Conservation (phyloP, 2,888 invertebrate genomes). For the Smittia aterrima region DNA sequence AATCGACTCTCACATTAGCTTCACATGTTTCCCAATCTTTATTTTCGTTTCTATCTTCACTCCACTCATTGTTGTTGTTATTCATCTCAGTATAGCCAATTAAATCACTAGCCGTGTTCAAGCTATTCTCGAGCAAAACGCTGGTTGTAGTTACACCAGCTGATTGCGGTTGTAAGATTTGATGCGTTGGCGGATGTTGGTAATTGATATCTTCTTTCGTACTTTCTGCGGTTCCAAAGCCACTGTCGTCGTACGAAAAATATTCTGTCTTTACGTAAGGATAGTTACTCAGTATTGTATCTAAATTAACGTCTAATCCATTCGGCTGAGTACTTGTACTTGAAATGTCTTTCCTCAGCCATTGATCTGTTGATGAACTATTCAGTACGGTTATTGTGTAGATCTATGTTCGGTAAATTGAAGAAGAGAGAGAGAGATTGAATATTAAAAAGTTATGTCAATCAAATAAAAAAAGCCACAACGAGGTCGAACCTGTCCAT, state of each 20-base stretch:
- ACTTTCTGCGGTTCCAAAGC: slow-evolving; percentile 62
- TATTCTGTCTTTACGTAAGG: slow-evolving; percentile 70
- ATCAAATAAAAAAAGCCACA: neutral
- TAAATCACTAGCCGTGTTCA: slow-evolving; percentile 36
- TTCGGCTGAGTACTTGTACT: slow-evolving; percentile 48
- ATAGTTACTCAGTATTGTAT: slow-evolving; percentile 70
- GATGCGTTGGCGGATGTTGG: slow-evolving; percentile 44
- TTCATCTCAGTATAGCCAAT: slow-evolving; percentile 52
- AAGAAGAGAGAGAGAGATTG: neutral
- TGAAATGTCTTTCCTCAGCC: slow-evolving; percentile 63
- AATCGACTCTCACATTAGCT: slow-evolving; percentile 28
- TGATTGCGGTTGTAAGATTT: slow-evolving; percentile 46
- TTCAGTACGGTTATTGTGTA: slow-evolving; percentile 85
- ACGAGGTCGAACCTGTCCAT: slow-evolving; percentile 56
- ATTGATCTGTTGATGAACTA: slow-evolving; percentile 64
- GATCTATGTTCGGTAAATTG: slow-evolving; percentile 57
- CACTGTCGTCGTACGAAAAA: slow-evolving; percentile 75
- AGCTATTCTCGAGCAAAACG: slow-evolving; percentile 33
- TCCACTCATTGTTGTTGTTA: slow-evolving; percentile 79
- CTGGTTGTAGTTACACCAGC: slow-evolving; percentile 46
- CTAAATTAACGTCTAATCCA: slow-evolving; percentile 64
- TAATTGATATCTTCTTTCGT: slow-evolving; percentile 57
- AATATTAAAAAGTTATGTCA: neutral
- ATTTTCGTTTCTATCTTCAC: slow-evolving; percentile 71
- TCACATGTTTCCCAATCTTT: slow-evolving; percentile 50